Base-by-base conservation (phyloP, 2,888 invertebrate species). In the Teleogryllus oceanicus region DNA sequence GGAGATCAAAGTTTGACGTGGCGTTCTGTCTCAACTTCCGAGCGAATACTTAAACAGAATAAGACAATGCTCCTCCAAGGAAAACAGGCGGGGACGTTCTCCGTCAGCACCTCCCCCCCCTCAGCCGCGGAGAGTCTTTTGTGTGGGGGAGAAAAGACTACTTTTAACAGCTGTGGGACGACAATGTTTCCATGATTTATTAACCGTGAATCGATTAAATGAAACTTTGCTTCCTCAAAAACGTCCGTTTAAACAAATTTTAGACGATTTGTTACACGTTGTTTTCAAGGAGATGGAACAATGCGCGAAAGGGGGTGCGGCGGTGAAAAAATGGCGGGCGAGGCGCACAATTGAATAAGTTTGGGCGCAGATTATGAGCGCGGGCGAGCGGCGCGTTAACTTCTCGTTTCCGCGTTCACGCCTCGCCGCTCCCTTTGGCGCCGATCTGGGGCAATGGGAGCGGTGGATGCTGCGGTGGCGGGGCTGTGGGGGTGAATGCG, bases 11-110 rank as follows among this genome's bases (percentile, higher is more conserved):
- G 62, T 62, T 62, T 62, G 62, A n/a, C 12, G 62, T 62, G 3
- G n/a, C 62, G 62, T 37, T 37, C 62, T 62, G 62, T 62, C n/a
- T 62, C 62, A 13, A 62, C 62, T 62, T n/a, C 16, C 62, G 62
- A 62, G 62, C 62, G 62, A 62, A 62, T 62, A 62, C 62, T 62
- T 62, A 62, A 62, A 62, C 62, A 62, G 62, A 62, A 62, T n/a
- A 62, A 62, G 62, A 62, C 62, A 62, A 62, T 62, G n/a, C 62
- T 62, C n/a, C 62, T 62, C 62, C 62, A 62, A 62, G 62, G 62
- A 62, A 62, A 62, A 62, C 62, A 62, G 62, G 3, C 62, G 62
- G 37, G 37, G 37, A 37, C 37, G 37, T 37, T 37, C 37, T 37
- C 37, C 37, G 37, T 4, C 37, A 1, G 37, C 37, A 37, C 37